Conservation (phyloP, 2,797 vertebrate species). For the Hapalemur alaotrensis region DNA sequence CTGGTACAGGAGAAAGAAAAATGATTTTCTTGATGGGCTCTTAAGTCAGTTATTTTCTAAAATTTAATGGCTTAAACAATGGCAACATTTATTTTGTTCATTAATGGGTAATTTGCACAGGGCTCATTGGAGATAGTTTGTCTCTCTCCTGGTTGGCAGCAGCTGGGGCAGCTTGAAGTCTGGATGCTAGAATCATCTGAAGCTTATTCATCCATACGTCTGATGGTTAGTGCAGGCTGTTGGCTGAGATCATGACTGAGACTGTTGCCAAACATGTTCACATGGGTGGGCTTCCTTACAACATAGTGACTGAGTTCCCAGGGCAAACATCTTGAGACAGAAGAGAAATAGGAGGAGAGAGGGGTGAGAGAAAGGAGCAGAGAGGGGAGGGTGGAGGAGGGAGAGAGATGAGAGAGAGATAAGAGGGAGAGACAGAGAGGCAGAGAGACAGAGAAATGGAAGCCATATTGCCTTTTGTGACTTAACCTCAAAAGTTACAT, state of each 20-base stretch:
- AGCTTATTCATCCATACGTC: not conserved
- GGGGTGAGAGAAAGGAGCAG: not conserved
- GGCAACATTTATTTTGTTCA: not conserved
- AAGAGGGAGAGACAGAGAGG: not conserved
- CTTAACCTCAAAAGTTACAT: not conserved
- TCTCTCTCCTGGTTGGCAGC: not conserved
- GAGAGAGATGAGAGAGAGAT: not conserved
- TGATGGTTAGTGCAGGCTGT: not conserved
- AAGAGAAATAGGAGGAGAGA: accelerated
- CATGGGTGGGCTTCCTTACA: not conserved
- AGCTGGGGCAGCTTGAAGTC: not conserved
- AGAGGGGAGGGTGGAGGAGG: no score
- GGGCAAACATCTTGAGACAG: not conserved
- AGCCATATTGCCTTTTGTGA: not conserved
- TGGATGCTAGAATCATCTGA: not conserved
- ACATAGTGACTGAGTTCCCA: not conserved
- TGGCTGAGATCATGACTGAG: not conserved
- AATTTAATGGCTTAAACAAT: not conserved
- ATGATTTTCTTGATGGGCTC: not conserved
- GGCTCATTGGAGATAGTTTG: not conserved
- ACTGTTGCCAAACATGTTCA: not conserved
- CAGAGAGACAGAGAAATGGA: not conserved
- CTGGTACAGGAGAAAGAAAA: not conserved
- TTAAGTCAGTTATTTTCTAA: not conserved
- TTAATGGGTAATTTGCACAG: not conserved